phyloP scores from a whole-genome alignment of 1,140 invertebrate genomes.

The Orius laevigatus region DNA sequence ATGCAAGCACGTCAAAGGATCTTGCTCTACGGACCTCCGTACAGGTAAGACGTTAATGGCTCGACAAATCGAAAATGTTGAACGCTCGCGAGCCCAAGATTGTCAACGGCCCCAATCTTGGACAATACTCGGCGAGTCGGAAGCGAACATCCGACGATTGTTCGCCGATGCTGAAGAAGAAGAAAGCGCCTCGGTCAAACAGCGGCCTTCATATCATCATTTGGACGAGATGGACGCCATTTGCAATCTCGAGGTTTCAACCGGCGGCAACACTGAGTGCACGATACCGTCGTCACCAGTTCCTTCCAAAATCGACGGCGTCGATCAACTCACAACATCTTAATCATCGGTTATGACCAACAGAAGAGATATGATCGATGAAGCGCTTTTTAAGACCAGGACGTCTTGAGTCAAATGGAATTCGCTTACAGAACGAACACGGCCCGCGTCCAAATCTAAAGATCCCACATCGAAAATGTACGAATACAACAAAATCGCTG shows the following conservation, averaged over 20 bases:
- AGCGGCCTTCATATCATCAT: slow-evolving; percentile 99
- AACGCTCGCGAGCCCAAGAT: slow-evolving; percentile 98
- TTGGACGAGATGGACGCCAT: slow-evolving; percentile 99
- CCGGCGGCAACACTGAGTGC: slow-evolving; percentile 85
- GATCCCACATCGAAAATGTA: slow-evolving; percentile 87
- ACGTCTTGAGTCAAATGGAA: slow-evolving; percentile 98
- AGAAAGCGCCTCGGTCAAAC: slow-evolving; percentile 76
- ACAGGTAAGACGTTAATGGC: slow-evolving; percentile 99
- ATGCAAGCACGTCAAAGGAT: slow-evolving; percentile 98
- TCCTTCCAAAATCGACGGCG: slow-evolving; percentile 99
- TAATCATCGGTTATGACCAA: slow-evolving; percentile 99
- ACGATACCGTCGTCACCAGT: slow-evolving; percentile 98
- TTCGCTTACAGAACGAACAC: slow-evolving; percentile 87
- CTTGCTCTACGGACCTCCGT: slow-evolving; percentile 88
- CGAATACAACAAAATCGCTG: slow-evolving; percentile 74
- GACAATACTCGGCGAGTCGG: slow-evolving; percentile 99
- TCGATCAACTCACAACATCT: slow-evolving; percentile 97
- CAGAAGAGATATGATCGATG: slow-evolving; percentile 97
- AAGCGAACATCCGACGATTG: slow-evolving; percentile 89
- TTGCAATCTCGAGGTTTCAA: slow-evolving; percentile 92
- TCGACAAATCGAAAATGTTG: slow-evolving; percentile 95
- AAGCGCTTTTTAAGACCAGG: slow-evolving; percentile 92
- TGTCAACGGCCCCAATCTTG: slow-evolving; percentile 94
- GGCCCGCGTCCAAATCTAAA: slow-evolving; percentile 90
- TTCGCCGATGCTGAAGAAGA: slow-evolving; percentile 99